Evolutionary conservation across 2,888 invertebrate genomes (phyloP).

Genomic region (Muschampia staudingeri): DNA sequence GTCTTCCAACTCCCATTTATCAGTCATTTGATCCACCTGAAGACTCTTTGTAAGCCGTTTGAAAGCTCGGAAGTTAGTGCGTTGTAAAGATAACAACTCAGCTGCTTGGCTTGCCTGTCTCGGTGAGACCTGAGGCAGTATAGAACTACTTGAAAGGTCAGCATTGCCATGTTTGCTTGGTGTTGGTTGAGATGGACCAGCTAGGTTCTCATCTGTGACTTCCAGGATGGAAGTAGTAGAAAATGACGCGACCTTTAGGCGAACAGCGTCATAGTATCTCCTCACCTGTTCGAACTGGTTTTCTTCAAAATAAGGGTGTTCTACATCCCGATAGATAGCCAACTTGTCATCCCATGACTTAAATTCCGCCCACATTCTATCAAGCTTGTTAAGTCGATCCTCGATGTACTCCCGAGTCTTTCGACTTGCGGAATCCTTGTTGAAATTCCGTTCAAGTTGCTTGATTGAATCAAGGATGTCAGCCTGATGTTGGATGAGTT

Average conservation of each 20-base stretch:
- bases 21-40: background rate
- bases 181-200: background rate
- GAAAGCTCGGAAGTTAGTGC: constrained; percentile 25
- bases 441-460: constrained; percentile 19
- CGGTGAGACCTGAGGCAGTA: background rate
- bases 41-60: background rate
- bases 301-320: too few species aligned
- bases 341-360: too few species aligned
- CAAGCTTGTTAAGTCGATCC: too few species aligned
- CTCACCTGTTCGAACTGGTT: too few species aligned
- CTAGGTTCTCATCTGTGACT: background rate
- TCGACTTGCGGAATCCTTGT: constrained; percentile 17
- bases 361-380: too few species aligned
- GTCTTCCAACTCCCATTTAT: constrained; percentile 28
- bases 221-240: background rate
- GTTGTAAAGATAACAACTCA: constrained; percentile 1
- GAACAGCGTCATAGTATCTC: too few species aligned
- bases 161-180: background rate
- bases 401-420: background rate
- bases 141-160: background rate
- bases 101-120: background rate
- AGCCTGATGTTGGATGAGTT: background rate
- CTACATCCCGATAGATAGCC: too few species aligned
- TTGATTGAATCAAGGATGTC: background rate
- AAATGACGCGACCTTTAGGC: background rate